Evolutionary conservation across 2,113 vertebrate genomes (phyloP).

Genomic region (Elephas maximus): DNA sequence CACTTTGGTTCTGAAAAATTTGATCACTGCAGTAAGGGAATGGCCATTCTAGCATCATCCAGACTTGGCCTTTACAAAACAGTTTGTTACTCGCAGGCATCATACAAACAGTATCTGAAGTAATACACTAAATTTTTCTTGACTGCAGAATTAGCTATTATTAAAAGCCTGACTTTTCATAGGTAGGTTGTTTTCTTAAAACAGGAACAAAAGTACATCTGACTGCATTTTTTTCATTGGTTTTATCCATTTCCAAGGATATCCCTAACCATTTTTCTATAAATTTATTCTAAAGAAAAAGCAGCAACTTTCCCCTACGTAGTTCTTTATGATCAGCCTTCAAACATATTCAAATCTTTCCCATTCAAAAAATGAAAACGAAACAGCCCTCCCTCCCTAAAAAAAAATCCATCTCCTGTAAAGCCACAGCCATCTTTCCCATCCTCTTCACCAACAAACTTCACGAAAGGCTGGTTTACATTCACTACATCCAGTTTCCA

Average conservation of each 20-base stretch:
- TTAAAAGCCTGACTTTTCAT: not conserved
- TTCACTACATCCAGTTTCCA: not conserved
- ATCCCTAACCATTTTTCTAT: not conserved
- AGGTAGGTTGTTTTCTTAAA: conserved; percentile 4
- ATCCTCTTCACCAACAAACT: not conserved
- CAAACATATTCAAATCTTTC: conserved; percentile 17
- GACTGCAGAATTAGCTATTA: not conserved
- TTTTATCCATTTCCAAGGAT: not conserved
- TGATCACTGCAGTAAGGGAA: not conserved
- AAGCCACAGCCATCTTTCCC: not conserved
- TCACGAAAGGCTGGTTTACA: not conserved
- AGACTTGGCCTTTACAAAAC: not conserved
- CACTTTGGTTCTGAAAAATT: not conserved
- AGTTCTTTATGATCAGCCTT: not conserved
- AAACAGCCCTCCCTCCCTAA: not conserved
- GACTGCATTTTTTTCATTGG: conserved; percentile 5
- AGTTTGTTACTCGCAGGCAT: not conserved
- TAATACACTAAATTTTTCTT: not conserved
- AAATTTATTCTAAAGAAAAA: not conserved
- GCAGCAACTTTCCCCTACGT: not conserved
- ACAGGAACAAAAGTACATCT: not conserved
- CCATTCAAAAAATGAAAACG: conserved; percentile 29
- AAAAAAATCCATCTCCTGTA: not conserved
- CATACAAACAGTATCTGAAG: conserved; percentile 11
- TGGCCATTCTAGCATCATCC: not conserved